Base-by-base conservation (phyloP, 1,140 invertebrate genomes). In the Notospermus geniculatus region DNA sequence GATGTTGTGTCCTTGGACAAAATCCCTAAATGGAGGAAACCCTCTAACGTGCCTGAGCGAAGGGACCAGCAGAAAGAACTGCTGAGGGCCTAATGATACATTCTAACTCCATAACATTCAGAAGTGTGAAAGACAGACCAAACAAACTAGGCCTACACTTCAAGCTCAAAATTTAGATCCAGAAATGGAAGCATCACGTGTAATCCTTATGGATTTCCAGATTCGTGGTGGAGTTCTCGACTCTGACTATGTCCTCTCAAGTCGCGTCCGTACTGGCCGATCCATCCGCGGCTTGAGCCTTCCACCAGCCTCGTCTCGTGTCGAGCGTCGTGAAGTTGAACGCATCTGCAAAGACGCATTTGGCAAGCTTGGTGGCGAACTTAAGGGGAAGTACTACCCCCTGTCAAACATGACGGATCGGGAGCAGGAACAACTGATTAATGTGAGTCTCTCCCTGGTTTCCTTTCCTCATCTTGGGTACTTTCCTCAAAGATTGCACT, bases 381-480 rank as follows among this genome's bases (percentile, higher is more conserved):
- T 78, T 11, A 63, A 57, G 58, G 76, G 76, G 7, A 74, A 59
- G 27, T 78, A 78, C 60, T 66, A 69, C 60, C 57, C 72, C 4
- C 60, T 78, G 19, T 57, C 62, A 19, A 64, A 59, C 22, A 70
- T 78, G 69, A 64, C 56, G 19, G 54, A 64, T 29, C 69, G 72
- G n/a, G 65, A 57, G 19, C 66, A 73, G 65, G 57, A 71, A 32
- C 57, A 75, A 22, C 65, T 78, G 11, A 69, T 62, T 29, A 59
- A 59, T 29, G 69, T 63, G 23, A 54, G 63, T 30, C 5, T 11
- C n/a, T 55, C 22, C 54, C 29, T 11, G 13, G 15, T 36, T 36
- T 7, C 15, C 32, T 36, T 36, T 36, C 32, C 32, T 7, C 4
- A 36, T 15, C 4, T 15, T 36, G n/a, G n/a, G n/a, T n/a, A n/a